Evolutionary conservation across 2,113 vertebrate species (phyloP), one percentile per base, ranked within the genome.

Genomic region (Larimichthys polyactis): DNA sequence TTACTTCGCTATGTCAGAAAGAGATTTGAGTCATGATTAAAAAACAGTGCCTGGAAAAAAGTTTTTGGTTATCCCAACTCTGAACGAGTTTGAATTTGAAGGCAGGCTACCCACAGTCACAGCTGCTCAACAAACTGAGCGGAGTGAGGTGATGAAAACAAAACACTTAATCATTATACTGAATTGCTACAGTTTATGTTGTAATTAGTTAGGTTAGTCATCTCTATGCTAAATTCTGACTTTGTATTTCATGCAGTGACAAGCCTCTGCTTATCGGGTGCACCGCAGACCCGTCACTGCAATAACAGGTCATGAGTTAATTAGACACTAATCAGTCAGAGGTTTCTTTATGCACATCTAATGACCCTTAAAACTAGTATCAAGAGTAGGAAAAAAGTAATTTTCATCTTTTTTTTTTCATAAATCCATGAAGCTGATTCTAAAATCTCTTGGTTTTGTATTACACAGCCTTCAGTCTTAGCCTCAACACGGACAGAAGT

Each of bases 381-480:
- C 0, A 12, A 16, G 11, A 48, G 51, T 40, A n/a, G 19, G n/a
- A 29, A 64, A 75, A 44, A 46, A 17, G 12, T 22, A 3, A 43
- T 65, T 73, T 70, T 78, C 52, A 36, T 76, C 16, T 20, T 58
- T 67, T 71, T 67, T 71, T 40, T 78, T 54, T 40, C 19, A 22
- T 29, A n/a, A 55, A 55, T 29, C 27, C 62, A 67, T 58, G 8
- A 40, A 40, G 57, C 29, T 58, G 43, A 55, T 71, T 57, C 63
- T 58, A 55, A 46, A 43, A 43, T 43, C 55, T 62, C 75, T 82
- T 48, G 60, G 54, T 70, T 79, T 44, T 67, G 69, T 46, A 68
- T 79, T 55, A 27, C 43, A 72, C 36, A 65, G 27, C 11, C 62
- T 75, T 82, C 65, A 81, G 78, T 90, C 78, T 82, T 48, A 66